Percentiles rank a stretch among this genome's conserved stretches.
These are phyloP conservation scores for Eudemis profundana DNA, from an alignment of 2,888 invertebrate species.

Conservation along the genomic window DNA sequence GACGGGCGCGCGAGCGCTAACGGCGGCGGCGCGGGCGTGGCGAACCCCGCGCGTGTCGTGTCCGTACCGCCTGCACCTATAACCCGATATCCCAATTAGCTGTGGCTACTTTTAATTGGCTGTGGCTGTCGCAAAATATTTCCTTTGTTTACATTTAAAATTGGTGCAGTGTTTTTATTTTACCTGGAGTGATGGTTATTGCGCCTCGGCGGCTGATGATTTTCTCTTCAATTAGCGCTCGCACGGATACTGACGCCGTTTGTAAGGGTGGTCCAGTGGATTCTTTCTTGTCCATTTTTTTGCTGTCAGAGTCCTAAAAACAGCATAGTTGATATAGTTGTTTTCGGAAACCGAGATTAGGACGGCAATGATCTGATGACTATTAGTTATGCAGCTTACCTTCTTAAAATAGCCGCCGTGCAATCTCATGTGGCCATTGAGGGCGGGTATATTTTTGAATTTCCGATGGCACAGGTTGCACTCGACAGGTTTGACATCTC, in stretches of 20 bases:
- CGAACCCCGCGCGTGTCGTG: conserved; percentile 67
- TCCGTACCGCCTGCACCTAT: conserved; percentile 64
- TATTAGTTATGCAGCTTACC: conserved; percentile 81
- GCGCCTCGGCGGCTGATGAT: conserved; percentile 94
- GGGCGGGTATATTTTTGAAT: conserved; percentile 98
- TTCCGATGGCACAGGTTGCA: conserved; percentile 97
- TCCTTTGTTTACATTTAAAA: conserved; percentile 16
- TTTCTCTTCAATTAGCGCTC: conserved; percentile 96
- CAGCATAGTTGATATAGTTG: neutral
- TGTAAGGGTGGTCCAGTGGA: conserved; percentile 93
- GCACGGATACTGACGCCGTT: conserved; percentile 96
- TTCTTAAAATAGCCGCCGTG: conserved; percentile 99
- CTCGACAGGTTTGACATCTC: conserved; percentile 94
- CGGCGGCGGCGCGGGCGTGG: conserved; percentile 78
- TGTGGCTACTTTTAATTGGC: conserved; percentile 35
- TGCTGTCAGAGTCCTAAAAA: conserved; percentile 90
- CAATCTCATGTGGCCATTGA: conserved; percentile 99
- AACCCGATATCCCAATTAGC: conserved; percentile 43
- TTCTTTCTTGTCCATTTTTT: conserved; percentile 94
- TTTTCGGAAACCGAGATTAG: too few species aligned
- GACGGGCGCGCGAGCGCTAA: conserved; percentile 70
- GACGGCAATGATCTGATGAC: neutral
- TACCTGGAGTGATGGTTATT: conserved; percentile 65
- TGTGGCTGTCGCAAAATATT: conserved; percentile 25
- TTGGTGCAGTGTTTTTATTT: conserved; percentile 21